phyloP scores from a whole-genome alignment of 2,888 invertebrate species.

The Sialis lutaria region DNA sequence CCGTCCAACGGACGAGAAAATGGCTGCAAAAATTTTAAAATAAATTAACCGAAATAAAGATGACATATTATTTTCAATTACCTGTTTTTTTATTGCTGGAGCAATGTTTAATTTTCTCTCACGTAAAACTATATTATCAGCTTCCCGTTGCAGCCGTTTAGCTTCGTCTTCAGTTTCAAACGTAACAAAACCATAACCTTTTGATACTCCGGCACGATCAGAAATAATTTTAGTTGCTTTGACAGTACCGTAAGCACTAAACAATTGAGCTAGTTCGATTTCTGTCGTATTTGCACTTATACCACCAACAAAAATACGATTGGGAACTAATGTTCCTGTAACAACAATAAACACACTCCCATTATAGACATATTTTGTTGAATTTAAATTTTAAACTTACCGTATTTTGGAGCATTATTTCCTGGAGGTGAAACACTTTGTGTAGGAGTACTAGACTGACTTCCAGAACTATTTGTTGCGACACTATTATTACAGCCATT shows the following conservation, averaged over 20 bases:
- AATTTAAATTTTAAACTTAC: slow-evolving; percentile 14
- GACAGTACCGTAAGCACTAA: slow-evolving; percentile 76
- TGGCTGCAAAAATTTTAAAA: slow-evolving; percentile 15
- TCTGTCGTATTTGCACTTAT: slow-evolving; percentile 88
- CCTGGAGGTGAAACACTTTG: slow-evolving; percentile 23
- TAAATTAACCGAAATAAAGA: not conserved
- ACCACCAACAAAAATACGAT: slow-evolving; percentile 91
- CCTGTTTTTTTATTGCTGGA: slow-evolving; percentile 72
- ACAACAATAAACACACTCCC: no score
- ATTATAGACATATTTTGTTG: not conserved
- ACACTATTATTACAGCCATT: not conserved
- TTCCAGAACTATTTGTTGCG: slow-evolving; percentile 14
- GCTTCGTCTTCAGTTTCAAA: slow-evolving; percentile 82
- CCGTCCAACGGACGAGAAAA: slow-evolving; percentile 33
- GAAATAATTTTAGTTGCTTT: slow-evolving; percentile 89
- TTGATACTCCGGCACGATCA: slow-evolving; percentile 86
- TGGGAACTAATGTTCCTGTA: slow-evolving; percentile 72
- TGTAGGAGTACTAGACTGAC: slow-evolving; percentile 11
- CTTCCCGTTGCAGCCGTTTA: slow-evolving; percentile 50
- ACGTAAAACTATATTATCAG: slow-evolving; percentile 58
- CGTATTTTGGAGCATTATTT: slow-evolving; percentile 33
- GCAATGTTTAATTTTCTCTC: slow-evolving; percentile 74
- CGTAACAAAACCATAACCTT: slow-evolving; percentile 76
- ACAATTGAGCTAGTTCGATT: slow-evolving; percentile 77
- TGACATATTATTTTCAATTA: slow-evolving; percentile 14